Evolutionary conservation across 2,113 vertebrate species (phyloP).

Genomic region (Elanus axillaris): DNA sequence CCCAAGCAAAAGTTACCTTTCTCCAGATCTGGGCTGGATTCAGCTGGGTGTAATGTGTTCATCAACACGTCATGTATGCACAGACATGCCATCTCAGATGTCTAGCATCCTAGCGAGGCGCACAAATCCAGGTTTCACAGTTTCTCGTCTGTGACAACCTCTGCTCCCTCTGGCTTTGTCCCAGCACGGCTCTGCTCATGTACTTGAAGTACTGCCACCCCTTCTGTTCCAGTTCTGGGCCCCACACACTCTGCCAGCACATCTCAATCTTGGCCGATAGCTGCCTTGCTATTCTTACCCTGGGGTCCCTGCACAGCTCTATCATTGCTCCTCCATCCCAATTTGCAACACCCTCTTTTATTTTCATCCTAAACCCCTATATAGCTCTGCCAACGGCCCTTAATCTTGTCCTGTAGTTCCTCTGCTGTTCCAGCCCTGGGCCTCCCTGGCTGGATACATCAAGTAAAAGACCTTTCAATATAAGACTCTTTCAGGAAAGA

Average conservation of each 20-base stretch:
- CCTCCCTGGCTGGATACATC: conserved; percentile 5
- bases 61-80: accelerated
- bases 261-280: not conserved
- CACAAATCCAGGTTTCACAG: not conserved
- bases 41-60: accelerated
- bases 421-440: not conserved
- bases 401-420: not conserved
- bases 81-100: not conserved
- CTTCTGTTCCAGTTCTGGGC: not conserved
- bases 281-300: not conserved
- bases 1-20: not conserved
- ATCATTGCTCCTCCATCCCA: not conserved
- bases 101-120: not conserved
- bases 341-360: not conserved
- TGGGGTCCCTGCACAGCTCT: not conserved
- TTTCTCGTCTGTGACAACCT: not conserved
- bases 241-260: not conserved
- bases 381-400: not conserved
- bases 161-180: not conserved
- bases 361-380: not conserved
- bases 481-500: conserved; percentile 38
- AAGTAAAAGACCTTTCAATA: conserved; percentile 29
- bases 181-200: not conserved
- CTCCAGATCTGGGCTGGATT: not conserved
- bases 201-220: not conserved